Conservation (phyloP, 2,113 vertebrate genomes). For the Triplophysa dalaica region DNA sequence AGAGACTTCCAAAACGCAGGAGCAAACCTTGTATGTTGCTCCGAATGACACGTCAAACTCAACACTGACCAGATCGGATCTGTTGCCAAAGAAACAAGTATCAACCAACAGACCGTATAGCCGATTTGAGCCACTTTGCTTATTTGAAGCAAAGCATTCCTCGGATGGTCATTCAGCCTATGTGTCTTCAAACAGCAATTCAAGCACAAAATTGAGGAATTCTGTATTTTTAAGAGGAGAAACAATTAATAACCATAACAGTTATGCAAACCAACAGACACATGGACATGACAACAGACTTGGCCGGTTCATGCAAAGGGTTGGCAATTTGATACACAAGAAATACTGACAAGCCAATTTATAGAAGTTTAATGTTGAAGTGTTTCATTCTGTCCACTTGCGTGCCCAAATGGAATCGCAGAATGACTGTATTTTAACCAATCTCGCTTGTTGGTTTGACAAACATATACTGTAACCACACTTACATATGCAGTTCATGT, state of each 20-base stretch:
- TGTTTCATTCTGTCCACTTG: background rate
- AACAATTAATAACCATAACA: slow-evolving; percentile 13
- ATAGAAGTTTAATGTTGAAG: background rate
- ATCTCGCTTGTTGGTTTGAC: background rate
- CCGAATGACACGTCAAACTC: slow-evolving; percentile 52
- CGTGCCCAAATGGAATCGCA: background rate
- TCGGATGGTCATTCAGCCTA: slow-evolving; percentile 18
- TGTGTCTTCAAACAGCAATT: slow-evolving; percentile 42
- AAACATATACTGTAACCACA: too few relatives aligned
- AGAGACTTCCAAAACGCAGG: background rate
- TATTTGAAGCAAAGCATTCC: slow-evolving; percentile 71
- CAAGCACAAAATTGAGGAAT: slow-evolving; percentile 71
- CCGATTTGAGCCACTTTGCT: slow-evolving; percentile 84
- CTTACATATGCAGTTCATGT: too few relatives aligned
- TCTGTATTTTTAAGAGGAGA: slow-evolving; percentile 50
- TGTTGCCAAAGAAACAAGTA: slow-evolving; percentile 63
- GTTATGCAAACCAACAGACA: slow-evolving; percentile 11
- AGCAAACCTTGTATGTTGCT: slow-evolving; percentile 36
- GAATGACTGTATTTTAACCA: too few relatives aligned
- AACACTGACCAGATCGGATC: slow-evolving; percentile 51
- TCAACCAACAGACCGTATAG: slow-evolving; percentile 79
- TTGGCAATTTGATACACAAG: slow-evolving; percentile 54
- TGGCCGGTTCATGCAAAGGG: slow-evolving; percentile 51
- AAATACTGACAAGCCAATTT: slow-evolving; percentile 16
- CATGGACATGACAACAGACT: slow-evolving; percentile 50